Evolutionary conservation across 1,140 invertebrate species (phyloP).

Genomic region (Drosophila lacteicornis): DNA sequence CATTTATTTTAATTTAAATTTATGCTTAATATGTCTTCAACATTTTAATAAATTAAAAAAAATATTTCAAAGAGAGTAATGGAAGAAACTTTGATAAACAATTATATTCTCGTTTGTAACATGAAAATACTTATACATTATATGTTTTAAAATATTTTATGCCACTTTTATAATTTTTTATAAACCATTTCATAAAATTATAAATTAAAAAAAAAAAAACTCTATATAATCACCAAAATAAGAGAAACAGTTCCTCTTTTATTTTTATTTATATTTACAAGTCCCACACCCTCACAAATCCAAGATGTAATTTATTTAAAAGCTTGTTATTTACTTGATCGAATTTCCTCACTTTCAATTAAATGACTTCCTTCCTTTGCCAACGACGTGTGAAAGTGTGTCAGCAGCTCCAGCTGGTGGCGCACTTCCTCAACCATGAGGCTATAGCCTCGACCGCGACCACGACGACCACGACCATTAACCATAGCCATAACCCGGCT

Average conservation of each 20-base stretch:
- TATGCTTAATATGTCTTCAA: background rate
- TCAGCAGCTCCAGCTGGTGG: conserved; percentile 44
- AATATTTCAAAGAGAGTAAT: background rate
- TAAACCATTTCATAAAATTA: too few species aligned
- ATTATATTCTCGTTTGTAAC: too few species aligned
- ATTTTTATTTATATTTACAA: accelerated
- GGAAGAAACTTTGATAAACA: too few species aligned
- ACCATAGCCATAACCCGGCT: conserved; percentile 26
- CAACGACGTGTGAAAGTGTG: conserved; percentile 40
- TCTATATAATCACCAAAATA: too few species aligned
- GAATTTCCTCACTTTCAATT: conserved; percentile 27
- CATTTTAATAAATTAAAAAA: background rate
- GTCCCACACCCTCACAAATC: background rate
- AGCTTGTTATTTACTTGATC: conserved; percentile 20
- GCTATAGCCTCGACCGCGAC: background rate
- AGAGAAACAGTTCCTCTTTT: background rate
- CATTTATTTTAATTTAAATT: background rate
- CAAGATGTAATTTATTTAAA: conserved; percentile 15
- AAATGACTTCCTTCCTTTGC: conserved; percentile 25
- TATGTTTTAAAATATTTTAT: background rate
- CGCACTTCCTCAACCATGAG: conserved; percentile 23
- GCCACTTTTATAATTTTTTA: background rate
- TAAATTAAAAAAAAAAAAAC: too few species aligned
- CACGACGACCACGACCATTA: conserved; percentile 6
- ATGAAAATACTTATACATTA: too few species aligned